phyloP scores from a whole-genome alignment of 2,888 invertebrate species.

The Myopa tessellatipennis region DNA sequence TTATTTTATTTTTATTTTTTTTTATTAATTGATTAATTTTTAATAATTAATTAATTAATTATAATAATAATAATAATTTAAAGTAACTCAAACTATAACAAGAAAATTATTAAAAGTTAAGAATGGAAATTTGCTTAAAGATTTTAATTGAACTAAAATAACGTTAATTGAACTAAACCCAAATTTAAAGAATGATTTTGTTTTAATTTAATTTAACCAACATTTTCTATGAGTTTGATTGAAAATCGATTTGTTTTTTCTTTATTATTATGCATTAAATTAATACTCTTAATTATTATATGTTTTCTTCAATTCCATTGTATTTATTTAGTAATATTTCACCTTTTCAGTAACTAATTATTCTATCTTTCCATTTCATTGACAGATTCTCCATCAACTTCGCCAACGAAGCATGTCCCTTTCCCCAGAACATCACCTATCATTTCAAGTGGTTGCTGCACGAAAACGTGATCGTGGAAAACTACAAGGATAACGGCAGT shows the following conservation, averaged over 20 bases:
- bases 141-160: no score
- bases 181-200: no score
- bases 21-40: neutral
- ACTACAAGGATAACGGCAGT: slow-evolving; percentile 60
- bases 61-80: no score
- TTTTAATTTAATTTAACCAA: no score
- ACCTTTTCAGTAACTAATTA: slow-evolving; percentile 10
- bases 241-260: neutral
- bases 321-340: neutral
- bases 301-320: neutral
- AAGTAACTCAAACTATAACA: no score
- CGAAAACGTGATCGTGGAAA: slow-evolving; percentile 58
- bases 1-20: no score
- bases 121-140: no score
- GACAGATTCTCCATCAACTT: slow-evolving; percentile 66
- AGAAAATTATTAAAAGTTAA: no score
- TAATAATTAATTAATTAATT: no score
- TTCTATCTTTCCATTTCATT: slow-evolving; percentile 4
- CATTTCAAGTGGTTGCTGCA: slow-evolving; percentile 62
- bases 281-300: neutral
- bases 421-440: slow-evolving; percentile 60
- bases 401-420: slow-evolving; percentile 58
- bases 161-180: no score
- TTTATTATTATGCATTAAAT: neutral
- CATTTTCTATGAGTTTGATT: neutral